A percentile compares a stretch with the other conserved stretches of the same genome.
Evolutionary conservation across 2,888 invertebrate genomes (phyloP).

Genomic region (Synergus gifuensis): DNA sequence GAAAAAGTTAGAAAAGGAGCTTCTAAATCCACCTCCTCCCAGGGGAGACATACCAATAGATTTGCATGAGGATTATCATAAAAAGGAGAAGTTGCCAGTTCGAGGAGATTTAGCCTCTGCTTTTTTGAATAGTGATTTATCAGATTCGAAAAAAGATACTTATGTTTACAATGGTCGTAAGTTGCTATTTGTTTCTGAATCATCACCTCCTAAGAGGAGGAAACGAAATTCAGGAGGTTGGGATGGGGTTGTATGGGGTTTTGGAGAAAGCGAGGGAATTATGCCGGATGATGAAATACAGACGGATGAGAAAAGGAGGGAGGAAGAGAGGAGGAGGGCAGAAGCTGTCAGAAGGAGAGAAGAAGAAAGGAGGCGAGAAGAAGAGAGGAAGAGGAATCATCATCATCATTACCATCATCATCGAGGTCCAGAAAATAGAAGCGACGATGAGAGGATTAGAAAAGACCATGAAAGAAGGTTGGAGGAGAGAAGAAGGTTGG

Average conservation of each 20-base stretch:
- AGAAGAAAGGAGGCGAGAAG: constrained; percentile 5
- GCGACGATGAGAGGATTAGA: background rate
- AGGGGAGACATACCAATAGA: constrained; percentile 68
- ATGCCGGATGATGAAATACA: constrained; percentile 41
- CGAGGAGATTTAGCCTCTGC: constrained; percentile 66
- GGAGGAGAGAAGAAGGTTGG: background rate
- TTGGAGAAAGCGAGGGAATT: constrained; percentile 67
- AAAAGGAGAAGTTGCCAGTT: constrained; percentile 42
- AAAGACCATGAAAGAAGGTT: background rate
- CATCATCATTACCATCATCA: background rate
- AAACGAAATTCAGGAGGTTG: background rate
- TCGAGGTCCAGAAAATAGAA: background rate
- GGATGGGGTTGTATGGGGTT: constrained; percentile 66
- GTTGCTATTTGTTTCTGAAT: constrained; percentile 41
- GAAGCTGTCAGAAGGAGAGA: constrained; percentile 39
- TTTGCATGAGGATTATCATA: constrained; percentile 34
- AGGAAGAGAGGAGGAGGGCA: constrained; percentile 39
- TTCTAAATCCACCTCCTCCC: constrained; percentile 49
- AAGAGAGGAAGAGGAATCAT: background rate
- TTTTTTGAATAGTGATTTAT: constrained; percentile 4
- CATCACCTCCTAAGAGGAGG: constrained; percentile 42
- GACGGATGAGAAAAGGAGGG: constrained; percentile 30
- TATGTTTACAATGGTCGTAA: background rate
- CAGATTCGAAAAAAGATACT: constrained; percentile 21
- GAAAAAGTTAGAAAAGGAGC: constrained; percentile 58